Evolutionary conservation across 2,797 vertebrate species (phyloP).

Genomic region (Phoebastria nigripes): DNA sequence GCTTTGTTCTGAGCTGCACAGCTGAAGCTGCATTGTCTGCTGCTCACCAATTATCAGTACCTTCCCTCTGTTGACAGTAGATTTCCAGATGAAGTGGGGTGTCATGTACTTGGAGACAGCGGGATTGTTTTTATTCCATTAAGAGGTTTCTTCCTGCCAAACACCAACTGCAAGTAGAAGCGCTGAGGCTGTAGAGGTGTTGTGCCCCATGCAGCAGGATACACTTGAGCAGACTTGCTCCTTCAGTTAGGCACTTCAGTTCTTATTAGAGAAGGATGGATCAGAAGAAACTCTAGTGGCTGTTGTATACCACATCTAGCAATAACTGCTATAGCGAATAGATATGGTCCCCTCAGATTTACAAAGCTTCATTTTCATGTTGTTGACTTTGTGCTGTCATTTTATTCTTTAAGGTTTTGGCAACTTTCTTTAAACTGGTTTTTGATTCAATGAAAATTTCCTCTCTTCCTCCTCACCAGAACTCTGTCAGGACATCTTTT

Average conservation of each 20-base stretch:
- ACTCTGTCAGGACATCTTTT: neutral
- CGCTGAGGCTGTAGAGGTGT: neutral
- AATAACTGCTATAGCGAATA: neutral
- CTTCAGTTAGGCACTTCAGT: neutral
- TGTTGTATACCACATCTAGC: neutral
- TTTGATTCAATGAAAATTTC: neutral
- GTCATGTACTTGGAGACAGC: neutral
- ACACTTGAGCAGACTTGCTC: neutral
- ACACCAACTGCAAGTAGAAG: neutral
- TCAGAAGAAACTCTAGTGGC: neutral
- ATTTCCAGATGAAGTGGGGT: neutral
- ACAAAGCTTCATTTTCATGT: neutral
- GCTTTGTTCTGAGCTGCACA: neutral
- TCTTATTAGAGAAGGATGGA: neutral
- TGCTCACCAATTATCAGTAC: neutral
- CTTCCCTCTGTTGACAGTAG: neutral
- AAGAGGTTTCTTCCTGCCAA: neutral
- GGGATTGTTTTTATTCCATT: neutral
- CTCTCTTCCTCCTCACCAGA: neutral
- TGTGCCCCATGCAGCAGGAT: neutral
- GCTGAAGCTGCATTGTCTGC: neutral
- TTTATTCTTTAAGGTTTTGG: neutral
- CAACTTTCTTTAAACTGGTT: neutral
- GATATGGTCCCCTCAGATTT: neutral
- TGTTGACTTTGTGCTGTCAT: neutral